A percentile compares a stretch with the other conserved stretches of the same genome.
These are phyloP conservation scores for Sericinus montela DNA, from an alignment of 2,888 invertebrate species.

Conservation along the genomic window DNA sequence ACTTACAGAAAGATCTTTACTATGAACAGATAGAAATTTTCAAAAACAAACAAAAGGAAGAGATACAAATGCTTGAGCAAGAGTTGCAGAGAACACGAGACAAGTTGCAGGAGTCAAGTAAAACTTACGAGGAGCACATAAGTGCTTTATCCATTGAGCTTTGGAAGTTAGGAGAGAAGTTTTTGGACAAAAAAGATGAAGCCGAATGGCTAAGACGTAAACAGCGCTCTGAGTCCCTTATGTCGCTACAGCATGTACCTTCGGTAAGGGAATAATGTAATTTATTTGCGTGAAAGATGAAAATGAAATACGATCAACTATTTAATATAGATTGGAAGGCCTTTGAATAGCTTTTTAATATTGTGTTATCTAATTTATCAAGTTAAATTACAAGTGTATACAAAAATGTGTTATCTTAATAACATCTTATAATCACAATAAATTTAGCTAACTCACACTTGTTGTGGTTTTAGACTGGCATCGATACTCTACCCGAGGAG, in stretches of 20 bases:
- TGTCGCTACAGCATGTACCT: conserved; percentile 67
- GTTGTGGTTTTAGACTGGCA: conserved; percentile 45
- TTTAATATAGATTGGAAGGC: too few relatives aligned
- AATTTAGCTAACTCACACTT: too few relatives aligned
- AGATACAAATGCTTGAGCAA: conserved; percentile 65
- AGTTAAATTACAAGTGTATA: too few relatives aligned
- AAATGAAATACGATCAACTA: too few relatives aligned
- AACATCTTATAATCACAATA: too few relatives aligned
- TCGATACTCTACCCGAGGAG: conserved; percentile 39
- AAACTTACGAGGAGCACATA: conserved; percentile 60
- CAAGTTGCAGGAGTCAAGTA: conserved; percentile 58
- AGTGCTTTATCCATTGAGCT: conserved; percentile 74
- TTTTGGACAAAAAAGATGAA: conserved; percentile 77
- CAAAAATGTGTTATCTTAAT: too few relatives aligned
- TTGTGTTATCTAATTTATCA: too few relatives aligned
- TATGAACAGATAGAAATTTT: conserved; percentile 79
- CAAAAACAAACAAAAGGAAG: conserved; percentile 73
- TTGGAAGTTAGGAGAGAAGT: conserved; percentile 81
- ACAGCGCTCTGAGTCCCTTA: conserved; percentile 57
- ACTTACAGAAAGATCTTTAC: conserved; percentile 79
- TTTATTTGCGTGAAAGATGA: too few relatives aligned
- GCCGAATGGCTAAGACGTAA: conserved; percentile 70
- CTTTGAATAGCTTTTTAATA: too few relatives aligned
- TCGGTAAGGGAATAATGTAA: conserved; percentile 47
- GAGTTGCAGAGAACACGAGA: conserved; percentile 75